Base-by-base conservation (phyloP, 2,888 invertebrate species). In the Bursaphelenchus okinawaensis region DNA sequence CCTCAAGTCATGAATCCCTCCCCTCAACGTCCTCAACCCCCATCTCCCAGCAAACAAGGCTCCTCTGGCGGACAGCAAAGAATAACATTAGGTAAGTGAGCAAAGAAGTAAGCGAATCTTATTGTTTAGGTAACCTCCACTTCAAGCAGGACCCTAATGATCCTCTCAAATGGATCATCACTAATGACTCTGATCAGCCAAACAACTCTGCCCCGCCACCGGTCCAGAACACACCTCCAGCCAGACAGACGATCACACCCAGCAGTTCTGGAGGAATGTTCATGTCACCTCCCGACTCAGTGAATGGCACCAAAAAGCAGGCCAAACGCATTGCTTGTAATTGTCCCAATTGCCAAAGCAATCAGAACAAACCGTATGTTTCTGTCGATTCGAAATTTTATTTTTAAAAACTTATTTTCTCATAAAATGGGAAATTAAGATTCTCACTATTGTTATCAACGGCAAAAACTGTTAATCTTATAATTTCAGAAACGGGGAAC, bases 281-380 rank as follows among this genome's bases (percentile, higher is more conserved):
- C 19, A n/a, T 24, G 9, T 40, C 27, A 7, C 19, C 26, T 23
- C 23, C 31, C n/a, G 12, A 22, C 9, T 50, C 16, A 16, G 58
- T 24, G 22, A 63, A n/a, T 22, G 29, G 22, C 31, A 19, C 27
- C 16, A 69, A 69, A 31, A 62, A 62, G n/a, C 62, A 71, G 23
- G 63, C 78, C 29, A 80, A 80, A 76, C 86, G 96, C 52, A 92
- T 95, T 8, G 95, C 95, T 0, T 96, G 96, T 84, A 93, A 93
- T 0, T 96, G 95, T 84, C 96, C 95, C 0, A 95, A 96, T 84
- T 96, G 96, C 83, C 68, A 71, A 54, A 70, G 60, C 63, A 72
- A 73, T 55, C 72, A 65, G 12, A 63, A 63, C 58, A 29, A 65
- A 19, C 16, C 19, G 55, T 51, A 16, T 7, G 19, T 28, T 56